Evolutionary conservation across 2,888 invertebrate genomes (phyloP).

Genomic region (Dinocampus coccinellae): DNA sequence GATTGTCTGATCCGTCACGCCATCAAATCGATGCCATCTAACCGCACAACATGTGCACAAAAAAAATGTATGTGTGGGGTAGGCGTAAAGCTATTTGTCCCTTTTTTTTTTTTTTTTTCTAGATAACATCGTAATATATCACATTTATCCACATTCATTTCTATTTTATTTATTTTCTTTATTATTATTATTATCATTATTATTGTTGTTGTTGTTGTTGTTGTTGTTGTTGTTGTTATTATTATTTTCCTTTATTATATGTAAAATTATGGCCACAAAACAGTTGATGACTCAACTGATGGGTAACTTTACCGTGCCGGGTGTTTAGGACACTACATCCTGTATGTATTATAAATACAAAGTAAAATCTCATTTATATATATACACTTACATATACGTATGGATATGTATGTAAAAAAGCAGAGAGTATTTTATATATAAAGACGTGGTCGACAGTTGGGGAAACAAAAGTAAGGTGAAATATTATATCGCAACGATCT

Average conservation of each 20-base stretch:
- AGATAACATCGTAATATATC: background rate
- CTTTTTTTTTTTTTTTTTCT: too few relatives aligned
- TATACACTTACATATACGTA: too few relatives aligned
- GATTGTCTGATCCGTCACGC: background rate
- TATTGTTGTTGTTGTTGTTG: too few relatives aligned
- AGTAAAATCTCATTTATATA: background rate
- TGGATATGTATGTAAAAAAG: too few relatives aligned
- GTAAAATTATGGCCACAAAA: background rate
- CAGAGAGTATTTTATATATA: background rate
- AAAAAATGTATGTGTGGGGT: background rate
- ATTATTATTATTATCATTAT: too few relatives aligned
- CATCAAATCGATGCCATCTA: background rate
- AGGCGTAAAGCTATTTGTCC: background rate
- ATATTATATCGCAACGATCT: slow-evolving; percentile 5
- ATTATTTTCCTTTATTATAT: background rate
- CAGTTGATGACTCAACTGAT: background rate
- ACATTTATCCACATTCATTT: slow-evolving; percentile 2
- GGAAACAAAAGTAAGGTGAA: background rate
- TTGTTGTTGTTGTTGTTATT: too few relatives aligned
- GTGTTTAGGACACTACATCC: slow-evolving; percentile 1
- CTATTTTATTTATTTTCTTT: background rate
- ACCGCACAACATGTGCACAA: background rate
- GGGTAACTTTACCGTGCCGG: background rate
- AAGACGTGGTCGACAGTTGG: background rate
- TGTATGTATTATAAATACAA: background rate